Base-by-base conservation (phyloP, 2,888 invertebrate genomes). In the Villa cingulata region DNA sequence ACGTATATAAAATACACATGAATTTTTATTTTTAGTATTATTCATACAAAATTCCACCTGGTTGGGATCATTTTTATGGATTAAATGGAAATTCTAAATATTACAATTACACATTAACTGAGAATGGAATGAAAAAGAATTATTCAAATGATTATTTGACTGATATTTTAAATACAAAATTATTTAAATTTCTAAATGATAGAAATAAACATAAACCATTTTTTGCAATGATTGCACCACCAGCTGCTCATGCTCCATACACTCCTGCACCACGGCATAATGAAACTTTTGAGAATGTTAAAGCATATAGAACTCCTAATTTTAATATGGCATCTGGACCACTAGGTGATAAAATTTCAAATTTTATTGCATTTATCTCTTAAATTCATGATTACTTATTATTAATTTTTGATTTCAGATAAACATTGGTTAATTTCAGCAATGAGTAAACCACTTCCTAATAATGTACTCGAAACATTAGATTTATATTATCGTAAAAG, bases 1-100 rank as follows among this genome's bases (percentile, higher is more conserved):
- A n/a, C n/a, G n/a, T n/a, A n/a, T n/a, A n/a, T 47, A 37, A 38
- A 37, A 27, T 27, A 1, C 10, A 10, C 10, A 27, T 27, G 6
- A 9, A 9, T 9, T 27, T 27, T 1, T 9, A 45, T 29, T 47
- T 43, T 48, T 40, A 54, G 53, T 55, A 57, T 46, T 32, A 44
- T 0, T 74, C 79, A 0, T 61, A 69, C 14, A 73, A 77, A 53
- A 73, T 90, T 2, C 95, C 95, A 0, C 72, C 74, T 0, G 94
- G 95, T 1, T 95, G 92, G 86, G 76, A 81, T 50, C 77, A 82
- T 61, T 95, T 94, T 86, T 74, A 81, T 59, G 94, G 87, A 0
- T 72, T 95, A 37, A 79, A 88, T 52, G 92, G 92, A 29, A 95
- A 95, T 68, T 92, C 92, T 0, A 78, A 75, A n/a, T 95, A 94